Base-by-base conservation (phyloP, 1,140 invertebrate species). In the Triops longicaudatus region DNA sequence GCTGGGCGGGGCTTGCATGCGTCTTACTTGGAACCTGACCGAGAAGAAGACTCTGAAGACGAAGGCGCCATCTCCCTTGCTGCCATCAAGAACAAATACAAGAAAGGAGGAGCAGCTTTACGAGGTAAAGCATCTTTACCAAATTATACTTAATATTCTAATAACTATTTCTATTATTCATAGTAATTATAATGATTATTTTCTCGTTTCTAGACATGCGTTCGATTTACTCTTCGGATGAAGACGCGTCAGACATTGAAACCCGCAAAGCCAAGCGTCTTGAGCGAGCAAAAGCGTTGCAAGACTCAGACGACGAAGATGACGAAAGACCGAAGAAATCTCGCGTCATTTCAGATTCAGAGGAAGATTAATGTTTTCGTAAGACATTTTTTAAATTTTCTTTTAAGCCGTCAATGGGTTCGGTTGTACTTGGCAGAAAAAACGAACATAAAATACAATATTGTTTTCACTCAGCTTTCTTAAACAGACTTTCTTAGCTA, bases 11-110 rank as follows among this genome's bases (percentile, higher is more conserved):
- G 86, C 79, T 83, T 86, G 78, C 90, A 82, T 82, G 86, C 84
- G 74, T 86, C 83, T 82, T 93, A 87, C 85, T 87, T 89, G 82
- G 91, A 85, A 87, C 88, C 79, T 83, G 87, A 83, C 77, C 37
- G 78, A 72, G 89, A 92, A 78, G 92, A 94, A 79, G 94, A 93
- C 75, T 95, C 93, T 12, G 94, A 96, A 77, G 93, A 96, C 81
- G 94, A 96, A 81, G 93, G 92, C 78, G 92, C 90, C 14, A 95
- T 98, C 81, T 97, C 95, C 9, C 84, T 98, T 1, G 90, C 92
- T 78, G 95, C 95, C 42, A 98, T 98, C 81, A 98, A 98, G 84
- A 97, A 94, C 84, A 92, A 94, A 83, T 97, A 95, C 84, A 98
- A 98, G 83, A 89, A 88, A 78, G 86, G 87, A 79, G 80, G 80